Conservation (phyloP, 2,113 vertebrate genomes). For the Zosterops hypoxanthus region DNA sequence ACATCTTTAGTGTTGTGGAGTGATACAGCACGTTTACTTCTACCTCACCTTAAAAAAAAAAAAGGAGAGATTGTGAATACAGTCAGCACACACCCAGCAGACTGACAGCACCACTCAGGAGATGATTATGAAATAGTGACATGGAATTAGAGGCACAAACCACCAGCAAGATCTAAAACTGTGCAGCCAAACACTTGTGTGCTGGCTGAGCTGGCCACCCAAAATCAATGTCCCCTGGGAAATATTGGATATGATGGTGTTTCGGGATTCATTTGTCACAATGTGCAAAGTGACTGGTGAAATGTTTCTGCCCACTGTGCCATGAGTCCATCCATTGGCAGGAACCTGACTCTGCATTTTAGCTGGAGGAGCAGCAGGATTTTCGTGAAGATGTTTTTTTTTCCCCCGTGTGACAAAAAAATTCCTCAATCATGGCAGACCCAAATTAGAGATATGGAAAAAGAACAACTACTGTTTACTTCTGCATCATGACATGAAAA, state of each 20-base stretch:
- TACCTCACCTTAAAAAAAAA: background rate
- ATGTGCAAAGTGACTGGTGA: background rate
- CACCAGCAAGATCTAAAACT: background rate
- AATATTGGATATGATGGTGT: accelerated
- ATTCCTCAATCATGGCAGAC: accelerated
- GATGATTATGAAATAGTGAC: conserved; percentile 23
- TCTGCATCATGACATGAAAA: background rate
- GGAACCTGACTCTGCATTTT: background rate
- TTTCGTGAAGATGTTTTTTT: background rate
- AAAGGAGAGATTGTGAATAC: background rate
- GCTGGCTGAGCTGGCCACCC: background rate
- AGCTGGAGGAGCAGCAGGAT: background rate
- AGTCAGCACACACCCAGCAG: background rate
- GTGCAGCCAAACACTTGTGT: background rate
- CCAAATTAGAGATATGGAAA: background rate
- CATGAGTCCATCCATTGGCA: background rate
- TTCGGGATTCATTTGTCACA: background rate
- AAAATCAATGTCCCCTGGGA: background rate
- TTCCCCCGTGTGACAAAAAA: background rate
- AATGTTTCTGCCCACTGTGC: background rate
- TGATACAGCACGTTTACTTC: background rate
- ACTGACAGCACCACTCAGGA: background rate
- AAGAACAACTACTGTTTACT: background rate
- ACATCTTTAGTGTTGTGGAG: background rate
- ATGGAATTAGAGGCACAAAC: background rate